Percentiles rank a stretch among this genome's conserved stretches.
Conservation (phyloP, 2,888 invertebrate genomes). For the Dione juno region DNA sequence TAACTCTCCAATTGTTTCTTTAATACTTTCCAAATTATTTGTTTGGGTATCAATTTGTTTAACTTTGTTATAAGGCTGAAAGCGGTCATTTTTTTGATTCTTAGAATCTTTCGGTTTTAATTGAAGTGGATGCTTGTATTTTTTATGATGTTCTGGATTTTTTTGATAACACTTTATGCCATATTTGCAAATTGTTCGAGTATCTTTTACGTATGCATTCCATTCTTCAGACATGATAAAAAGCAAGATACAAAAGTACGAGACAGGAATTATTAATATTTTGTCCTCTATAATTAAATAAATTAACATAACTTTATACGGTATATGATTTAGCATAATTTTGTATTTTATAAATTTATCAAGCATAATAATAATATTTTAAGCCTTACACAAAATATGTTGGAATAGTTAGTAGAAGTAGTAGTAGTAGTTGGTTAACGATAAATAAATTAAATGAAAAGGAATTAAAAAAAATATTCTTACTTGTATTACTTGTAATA, state of each 20-base stretch:
- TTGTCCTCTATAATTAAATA: background rate
- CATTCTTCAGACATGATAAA: conserved; percentile 71
- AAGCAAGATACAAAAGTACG: background rate
- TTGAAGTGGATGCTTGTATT: conserved; percentile 89
- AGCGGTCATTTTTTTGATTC: conserved; percentile 51
- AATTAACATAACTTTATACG: background rate
- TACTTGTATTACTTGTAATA: no score
- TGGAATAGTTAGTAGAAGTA: no score
- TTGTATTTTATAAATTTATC: background rate
- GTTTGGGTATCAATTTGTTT: conserved; percentile 30
- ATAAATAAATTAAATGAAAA: no score
- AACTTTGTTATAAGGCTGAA: conserved; percentile 55
- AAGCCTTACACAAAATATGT: no score
- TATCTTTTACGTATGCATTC: conserved; percentile 64
- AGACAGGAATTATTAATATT: background rate
- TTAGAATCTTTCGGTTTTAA: conserved; percentile 53
- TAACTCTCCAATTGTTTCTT: conserved; percentile 6
- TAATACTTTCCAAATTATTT: conserved; percentile 1
- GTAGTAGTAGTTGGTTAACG: no score
- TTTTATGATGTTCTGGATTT: conserved; percentile 88
- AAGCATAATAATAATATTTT: no score
- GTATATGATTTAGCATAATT: background rate
- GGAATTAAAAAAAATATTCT: no score
- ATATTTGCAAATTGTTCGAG: conserved; percentile 88
- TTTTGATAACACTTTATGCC: conserved; percentile 92